Evolutionary conservation across 2,113 vertebrate species (phyloP).

Genomic region (Physeter macrocephalus): DNA sequence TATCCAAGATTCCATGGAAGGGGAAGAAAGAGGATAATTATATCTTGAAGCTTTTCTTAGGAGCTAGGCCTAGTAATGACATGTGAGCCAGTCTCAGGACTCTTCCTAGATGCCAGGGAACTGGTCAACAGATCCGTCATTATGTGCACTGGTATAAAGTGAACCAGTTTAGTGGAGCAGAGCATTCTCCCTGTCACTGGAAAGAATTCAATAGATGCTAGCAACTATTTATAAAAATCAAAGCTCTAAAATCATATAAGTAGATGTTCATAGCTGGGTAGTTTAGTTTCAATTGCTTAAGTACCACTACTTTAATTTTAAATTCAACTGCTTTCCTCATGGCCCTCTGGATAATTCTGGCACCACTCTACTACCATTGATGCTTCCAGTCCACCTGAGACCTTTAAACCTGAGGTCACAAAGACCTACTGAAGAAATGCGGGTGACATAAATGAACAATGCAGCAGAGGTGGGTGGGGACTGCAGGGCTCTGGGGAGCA

Average conservation of each 20-base stretch:
- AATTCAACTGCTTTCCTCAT: not conserved
- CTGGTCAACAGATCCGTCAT: not conserved
- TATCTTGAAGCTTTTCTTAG: not conserved
- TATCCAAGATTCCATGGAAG: not conserved
- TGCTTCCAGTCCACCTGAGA: not conserved
- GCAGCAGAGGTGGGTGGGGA: too few relatives aligned
- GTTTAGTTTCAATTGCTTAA: not conserved
- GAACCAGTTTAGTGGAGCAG: not conserved
- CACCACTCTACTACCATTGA: not conserved
- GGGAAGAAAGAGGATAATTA: not conserved
- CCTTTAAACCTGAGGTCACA: not conserved
- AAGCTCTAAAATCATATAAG: not conserved
- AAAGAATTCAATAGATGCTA: not conserved
- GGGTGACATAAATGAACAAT: not conserved
- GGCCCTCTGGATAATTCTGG: not conserved
- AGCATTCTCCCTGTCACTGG: not conserved
- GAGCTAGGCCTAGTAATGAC: not conserved
- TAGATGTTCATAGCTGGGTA: not conserved
- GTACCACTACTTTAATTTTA: not conserved
- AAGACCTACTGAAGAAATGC: not conserved
- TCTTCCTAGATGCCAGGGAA: not conserved
- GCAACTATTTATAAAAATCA: not conserved
- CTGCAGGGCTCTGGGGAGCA: fast-evolving
- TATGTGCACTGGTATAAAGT: not conserved
- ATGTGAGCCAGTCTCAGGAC: not conserved